Percentiles rank a stretch among this genome's conserved stretches.
These are phyloP conservation scores for Strongylocentrotus purpuratus DNA, from an alignment of 35 echinoderm and acorn worm species.

Conservation along the genomic window DNA sequence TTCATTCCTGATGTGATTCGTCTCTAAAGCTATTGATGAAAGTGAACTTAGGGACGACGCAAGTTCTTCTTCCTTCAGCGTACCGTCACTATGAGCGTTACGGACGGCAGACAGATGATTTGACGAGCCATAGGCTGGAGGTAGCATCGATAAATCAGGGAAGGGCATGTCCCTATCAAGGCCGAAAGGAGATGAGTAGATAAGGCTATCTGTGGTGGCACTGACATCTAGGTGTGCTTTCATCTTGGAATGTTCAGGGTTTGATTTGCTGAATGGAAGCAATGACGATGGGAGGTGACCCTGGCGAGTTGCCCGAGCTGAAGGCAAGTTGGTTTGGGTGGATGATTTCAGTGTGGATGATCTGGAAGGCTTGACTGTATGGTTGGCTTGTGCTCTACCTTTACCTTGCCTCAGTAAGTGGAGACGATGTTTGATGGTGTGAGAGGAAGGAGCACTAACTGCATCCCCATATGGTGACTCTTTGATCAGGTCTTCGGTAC, in stretches of 20 bases:
- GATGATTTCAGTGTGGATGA: not conserved
- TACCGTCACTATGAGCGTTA: not conserved
- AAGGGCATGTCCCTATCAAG: conserved; percentile 3
- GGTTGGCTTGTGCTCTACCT: not conserved
- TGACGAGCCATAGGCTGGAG: not conserved
- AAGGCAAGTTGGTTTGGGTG: not conserved
- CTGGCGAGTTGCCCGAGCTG: not conserved
- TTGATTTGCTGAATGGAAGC: not conserved
- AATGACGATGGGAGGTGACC: not conserved
- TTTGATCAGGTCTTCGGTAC: conserved; percentile 63
- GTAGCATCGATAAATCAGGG: not conserved
- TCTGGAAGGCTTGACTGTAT: not conserved
- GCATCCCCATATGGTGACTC: conserved; percentile 48
- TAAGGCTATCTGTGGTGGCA: conserved; percentile 37
- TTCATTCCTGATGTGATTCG: not conserved
- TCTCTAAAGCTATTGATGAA: not conserved
- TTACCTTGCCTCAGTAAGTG: not conserved
- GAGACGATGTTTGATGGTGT: not conserved
- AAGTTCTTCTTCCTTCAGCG: conserved; percentile 8
- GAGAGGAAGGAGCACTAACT: not conserved
- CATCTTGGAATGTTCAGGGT: not conserved
- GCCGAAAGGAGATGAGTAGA: conserved; percentile 42
- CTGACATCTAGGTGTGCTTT: not conserved
- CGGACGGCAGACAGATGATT: not conserved
- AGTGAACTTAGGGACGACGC: not conserved